phyloP scores from a whole-genome alignment of 2,113 vertebrate genomes.

The Pelvicachromis taeniatus region DNA sequence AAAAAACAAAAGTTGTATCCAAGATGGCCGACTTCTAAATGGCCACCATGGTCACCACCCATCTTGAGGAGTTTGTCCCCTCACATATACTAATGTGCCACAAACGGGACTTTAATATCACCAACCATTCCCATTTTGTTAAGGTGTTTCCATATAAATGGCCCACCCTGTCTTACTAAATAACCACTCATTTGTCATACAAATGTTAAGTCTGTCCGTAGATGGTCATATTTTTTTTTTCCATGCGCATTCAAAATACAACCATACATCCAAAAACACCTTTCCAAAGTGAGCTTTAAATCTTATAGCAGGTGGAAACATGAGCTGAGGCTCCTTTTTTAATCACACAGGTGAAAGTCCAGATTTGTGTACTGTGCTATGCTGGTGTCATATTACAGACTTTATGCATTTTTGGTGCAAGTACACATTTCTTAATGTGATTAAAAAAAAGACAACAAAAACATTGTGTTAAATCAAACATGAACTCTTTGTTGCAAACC shows the following conservation, averaged over 20 bases:
- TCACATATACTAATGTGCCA: too few relatives aligned
- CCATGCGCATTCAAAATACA: not conserved
- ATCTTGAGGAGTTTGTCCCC: too few relatives aligned
- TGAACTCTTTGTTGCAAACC: not conserved
- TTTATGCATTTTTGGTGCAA: not conserved
- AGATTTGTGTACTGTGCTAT: not conserved
- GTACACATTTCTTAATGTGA: rapidly evolving
- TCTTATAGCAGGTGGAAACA: not conserved
- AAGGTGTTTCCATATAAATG: too few relatives aligned
- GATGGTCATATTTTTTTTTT: not conserved
- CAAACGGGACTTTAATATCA: too few relatives aligned
- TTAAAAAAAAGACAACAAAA: not conserved
- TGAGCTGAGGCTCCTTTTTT: not conserved
- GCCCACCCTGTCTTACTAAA: too few relatives aligned
- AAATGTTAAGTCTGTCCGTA: not conserved
- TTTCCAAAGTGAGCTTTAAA: not conserved
- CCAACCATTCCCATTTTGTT: too few relatives aligned
- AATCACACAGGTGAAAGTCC: not conserved
- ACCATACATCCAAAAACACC: not conserved
- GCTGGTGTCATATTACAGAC: not conserved
- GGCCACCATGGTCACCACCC: too few relatives aligned
- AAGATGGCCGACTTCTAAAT: too few relatives aligned
- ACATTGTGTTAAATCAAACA: not conserved
- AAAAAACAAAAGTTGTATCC: too few relatives aligned
- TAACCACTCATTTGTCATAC: not conserved